These are phyloP conservation scores for Nettapus auritus DNA, from an alignment of 2,113 vertebrate genomes.

Conservation along the genomic window DNA sequence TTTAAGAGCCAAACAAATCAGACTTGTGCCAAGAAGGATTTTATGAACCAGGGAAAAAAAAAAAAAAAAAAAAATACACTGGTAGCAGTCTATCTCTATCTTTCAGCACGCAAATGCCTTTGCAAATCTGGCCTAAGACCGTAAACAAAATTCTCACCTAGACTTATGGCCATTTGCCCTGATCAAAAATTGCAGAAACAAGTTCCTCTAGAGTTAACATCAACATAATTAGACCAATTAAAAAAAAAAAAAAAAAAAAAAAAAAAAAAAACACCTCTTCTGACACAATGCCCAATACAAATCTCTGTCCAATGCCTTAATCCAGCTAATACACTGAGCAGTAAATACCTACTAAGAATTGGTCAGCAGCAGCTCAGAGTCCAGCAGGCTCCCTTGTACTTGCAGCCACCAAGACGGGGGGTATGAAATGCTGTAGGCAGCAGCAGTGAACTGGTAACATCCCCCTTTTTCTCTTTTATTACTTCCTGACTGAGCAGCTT, in stretches of 20 bases:
- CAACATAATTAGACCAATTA: neutral
- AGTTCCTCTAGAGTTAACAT: neutral
- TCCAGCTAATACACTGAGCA: neutral
- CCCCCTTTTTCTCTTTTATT: neutral
- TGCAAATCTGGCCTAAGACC: neutral
- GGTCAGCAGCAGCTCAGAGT: neutral
- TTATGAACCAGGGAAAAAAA: neutral
- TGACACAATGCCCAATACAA: neutral
- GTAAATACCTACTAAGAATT: neutral
- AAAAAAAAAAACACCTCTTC: neutral
- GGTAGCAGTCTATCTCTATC: neutral
- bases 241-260: neutral
- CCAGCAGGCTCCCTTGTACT: neutral
- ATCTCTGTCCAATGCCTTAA: neutral
- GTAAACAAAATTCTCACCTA: neutral
- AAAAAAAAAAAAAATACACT: neutral
- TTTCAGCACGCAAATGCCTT: constrained; percentile 10
- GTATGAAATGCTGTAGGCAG: neutral
- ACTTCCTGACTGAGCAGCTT: neutral
- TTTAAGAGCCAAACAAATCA: neutral
- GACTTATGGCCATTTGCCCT: neutral
- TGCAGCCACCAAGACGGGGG: neutral
- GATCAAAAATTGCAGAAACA: constrained; percentile 18
- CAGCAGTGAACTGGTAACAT: neutral
- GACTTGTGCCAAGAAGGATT: neutral